phyloP scores from a whole-genome alignment of 2,113 vertebrate species.

The Passer montanus region DNA sequence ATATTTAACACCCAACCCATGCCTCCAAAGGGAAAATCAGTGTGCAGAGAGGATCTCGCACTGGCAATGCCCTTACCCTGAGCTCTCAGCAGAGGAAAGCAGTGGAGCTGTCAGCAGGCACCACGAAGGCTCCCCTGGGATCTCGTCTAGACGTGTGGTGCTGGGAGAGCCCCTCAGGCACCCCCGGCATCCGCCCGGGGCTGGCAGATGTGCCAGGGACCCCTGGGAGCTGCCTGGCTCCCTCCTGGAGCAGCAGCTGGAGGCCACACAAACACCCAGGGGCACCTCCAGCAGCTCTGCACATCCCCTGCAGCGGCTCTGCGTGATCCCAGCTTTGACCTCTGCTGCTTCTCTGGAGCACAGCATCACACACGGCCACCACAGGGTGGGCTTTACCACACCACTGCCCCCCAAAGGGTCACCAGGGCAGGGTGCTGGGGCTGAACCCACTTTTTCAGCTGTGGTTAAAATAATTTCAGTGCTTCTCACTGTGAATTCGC shows the following conservation, averaged over 20 bases:
- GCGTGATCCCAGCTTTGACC: not conserved
- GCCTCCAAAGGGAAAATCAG: not conserved
- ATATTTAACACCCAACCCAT: not conserved
- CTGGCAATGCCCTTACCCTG: not conserved
- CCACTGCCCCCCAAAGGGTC: rapidly evolving
- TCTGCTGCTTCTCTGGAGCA: not conserved
- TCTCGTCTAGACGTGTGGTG: not conserved
- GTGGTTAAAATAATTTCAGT: not conserved
- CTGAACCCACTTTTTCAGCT: rapidly evolving
- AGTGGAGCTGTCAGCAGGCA: not conserved
- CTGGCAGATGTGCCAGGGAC: not conserved
- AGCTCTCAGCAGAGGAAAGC: not conserved
- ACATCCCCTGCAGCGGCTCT: rapidly evolving
- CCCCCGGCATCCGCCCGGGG: not conserved
- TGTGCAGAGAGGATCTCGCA: not conserved
- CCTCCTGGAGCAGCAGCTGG: not conserved
- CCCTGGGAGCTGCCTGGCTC: not conserved
- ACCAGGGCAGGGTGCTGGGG: rapidly evolving
- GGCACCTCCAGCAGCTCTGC: not conserved
- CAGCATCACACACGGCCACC: rapidly evolving
- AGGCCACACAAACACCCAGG: not conserved
- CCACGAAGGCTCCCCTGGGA: not conserved
- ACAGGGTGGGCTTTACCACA: rapidly evolving
- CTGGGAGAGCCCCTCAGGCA: not conserved
- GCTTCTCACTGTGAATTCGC: not conserved